A percentile compares a stretch with the other conserved stretches of the same genome.
phyloP scores from a whole-genome alignment of 2,888 invertebrate species.

The Chrysolina haemoptera region DNA sequence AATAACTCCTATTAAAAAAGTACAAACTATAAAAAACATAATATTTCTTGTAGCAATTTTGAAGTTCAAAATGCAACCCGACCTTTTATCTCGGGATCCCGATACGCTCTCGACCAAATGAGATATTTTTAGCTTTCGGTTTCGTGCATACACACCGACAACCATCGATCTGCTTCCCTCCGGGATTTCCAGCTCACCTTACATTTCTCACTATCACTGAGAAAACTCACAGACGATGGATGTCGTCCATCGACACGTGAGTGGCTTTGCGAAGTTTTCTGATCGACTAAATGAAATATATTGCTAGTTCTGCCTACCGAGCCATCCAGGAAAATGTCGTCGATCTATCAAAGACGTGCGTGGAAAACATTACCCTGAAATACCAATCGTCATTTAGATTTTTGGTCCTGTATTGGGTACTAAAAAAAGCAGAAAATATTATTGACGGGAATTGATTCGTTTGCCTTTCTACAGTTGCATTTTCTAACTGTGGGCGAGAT shows the following conservation, averaged over 20 bases:
- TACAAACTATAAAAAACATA: too few species aligned
- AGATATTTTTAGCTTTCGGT: neutral
- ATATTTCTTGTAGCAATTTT: neutral
- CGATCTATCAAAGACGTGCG: neutral
- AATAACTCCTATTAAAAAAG: too few species aligned
- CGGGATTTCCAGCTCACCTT: slow-evolving; percentile 50
- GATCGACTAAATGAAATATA: slow-evolving; percentile 42
- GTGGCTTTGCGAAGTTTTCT: slow-evolving; percentile 54
- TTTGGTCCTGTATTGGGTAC: too few species aligned
- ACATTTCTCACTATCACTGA: slow-evolving; percentile 50
- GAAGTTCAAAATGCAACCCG: slow-evolving; percentile 36
- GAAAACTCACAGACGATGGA: slow-evolving; percentile 28
- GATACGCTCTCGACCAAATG: neutral
- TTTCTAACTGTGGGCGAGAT: too few species aligned
- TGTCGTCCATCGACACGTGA: slow-evolving; percentile 51
- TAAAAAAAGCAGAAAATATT: too few species aligned
- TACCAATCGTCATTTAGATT: too few species aligned
- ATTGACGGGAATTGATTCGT: too few species aligned
- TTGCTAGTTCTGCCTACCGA: slow-evolving; percentile 37
- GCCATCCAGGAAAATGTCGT: slow-evolving; percentile 43
- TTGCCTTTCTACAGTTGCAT: too few species aligned
- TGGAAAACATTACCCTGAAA: neutral
- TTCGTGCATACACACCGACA: neutral
- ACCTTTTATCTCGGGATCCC: neutral
- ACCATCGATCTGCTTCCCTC: slow-evolving; percentile 53